These are phyloP conservation scores for Habroteleia sp. DNA, from an alignment of 2,888 invertebrate species.

Conservation along the genomic window DNA sequence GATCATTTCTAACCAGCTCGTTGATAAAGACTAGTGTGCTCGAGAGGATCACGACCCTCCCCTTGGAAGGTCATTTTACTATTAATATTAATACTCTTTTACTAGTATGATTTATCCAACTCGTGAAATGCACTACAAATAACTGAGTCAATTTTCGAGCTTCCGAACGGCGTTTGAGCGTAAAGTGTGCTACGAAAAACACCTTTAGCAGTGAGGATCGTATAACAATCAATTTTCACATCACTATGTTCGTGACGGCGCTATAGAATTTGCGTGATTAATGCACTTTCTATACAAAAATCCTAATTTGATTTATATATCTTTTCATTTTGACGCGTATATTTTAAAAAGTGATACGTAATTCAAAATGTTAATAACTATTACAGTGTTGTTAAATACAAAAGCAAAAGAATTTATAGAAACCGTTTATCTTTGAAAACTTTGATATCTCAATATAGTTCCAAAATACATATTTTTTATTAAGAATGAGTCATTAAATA, in stretches of 20 bases:
- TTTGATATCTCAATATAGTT: no score
- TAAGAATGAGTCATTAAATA: no score
- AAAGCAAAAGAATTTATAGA: no score
- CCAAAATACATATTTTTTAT: no score
- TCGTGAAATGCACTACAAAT: conserved; percentile 64
- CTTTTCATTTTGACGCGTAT: conserved; percentile 32
- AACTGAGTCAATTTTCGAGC: conserved; percentile 66
- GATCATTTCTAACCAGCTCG: conserved; percentile 74
- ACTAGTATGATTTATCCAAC: conserved; percentile 44
- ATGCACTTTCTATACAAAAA: conserved; percentile 49
- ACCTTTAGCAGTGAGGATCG: conserved; percentile 66
- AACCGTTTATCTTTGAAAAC: no score
- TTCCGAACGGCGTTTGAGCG: conserved; percentile 43
- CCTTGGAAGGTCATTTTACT: conserved; percentile 69
- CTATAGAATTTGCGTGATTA: conserved; percentile 70
- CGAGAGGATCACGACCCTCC: conserved; percentile 78
- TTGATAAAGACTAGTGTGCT: conserved; percentile 79
- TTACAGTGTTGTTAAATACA: no score
- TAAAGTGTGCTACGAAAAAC: conserved; percentile 50
- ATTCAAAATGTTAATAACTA: conserved; percentile 35
- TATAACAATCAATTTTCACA: conserved; percentile 69
- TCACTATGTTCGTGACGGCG: conserved; percentile 61
- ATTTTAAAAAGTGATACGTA: conserved; percentile 40
- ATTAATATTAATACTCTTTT: no score
- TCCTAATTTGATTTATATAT: conserved; percentile 49